Evolutionary conservation across 2,797 vertebrate species (phyloP).

Genomic region (Eulemur coronatus): DNA sequence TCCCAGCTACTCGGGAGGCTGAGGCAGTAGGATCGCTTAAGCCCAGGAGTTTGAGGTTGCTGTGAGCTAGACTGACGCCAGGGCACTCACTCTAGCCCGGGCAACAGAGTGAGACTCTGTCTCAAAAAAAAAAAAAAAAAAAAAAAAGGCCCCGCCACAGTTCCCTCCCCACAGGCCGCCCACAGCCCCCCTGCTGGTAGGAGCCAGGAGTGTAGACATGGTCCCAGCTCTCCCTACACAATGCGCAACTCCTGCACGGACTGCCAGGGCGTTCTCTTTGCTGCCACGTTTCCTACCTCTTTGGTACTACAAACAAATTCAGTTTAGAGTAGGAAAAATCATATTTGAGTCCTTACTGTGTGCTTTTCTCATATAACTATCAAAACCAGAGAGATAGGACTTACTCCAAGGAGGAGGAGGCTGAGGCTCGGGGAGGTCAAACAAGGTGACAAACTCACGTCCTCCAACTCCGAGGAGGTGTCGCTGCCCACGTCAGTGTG

Average conservation of each 20-base stretch:
- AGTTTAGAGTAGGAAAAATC: background rate
- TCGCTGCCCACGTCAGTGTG: rapidly evolving
- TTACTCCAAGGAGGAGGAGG: rapidly evolving
- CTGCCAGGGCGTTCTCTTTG: background rate
- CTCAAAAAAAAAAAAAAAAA: too few relatives aligned
- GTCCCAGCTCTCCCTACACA: background rate
- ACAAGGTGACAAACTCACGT: rapidly evolving
- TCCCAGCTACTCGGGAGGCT: too few relatives aligned
- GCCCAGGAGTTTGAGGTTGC: too few relatives aligned
- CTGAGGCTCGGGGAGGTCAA: background rate
- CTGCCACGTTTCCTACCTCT: background rate
- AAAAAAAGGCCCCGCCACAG: too few relatives aligned
- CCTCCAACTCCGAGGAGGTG: background rate
- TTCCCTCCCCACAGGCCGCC: rapidly evolving
- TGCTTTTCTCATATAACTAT: background rate
- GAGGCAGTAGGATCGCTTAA: too few relatives aligned
- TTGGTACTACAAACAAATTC: background rate
- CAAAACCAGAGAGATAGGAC: background rate
- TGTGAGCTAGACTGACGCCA: too few relatives aligned
- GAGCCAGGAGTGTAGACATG: rapidly evolving
- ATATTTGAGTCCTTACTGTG: background rate
- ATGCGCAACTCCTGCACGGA: rapidly evolving
- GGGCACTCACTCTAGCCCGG: too few relatives aligned
- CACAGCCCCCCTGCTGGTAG: background rate
- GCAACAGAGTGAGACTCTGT: too few relatives aligned